Conservation (phyloP, 1,140 invertebrate species). For the Drosophila lowei region DNA sequence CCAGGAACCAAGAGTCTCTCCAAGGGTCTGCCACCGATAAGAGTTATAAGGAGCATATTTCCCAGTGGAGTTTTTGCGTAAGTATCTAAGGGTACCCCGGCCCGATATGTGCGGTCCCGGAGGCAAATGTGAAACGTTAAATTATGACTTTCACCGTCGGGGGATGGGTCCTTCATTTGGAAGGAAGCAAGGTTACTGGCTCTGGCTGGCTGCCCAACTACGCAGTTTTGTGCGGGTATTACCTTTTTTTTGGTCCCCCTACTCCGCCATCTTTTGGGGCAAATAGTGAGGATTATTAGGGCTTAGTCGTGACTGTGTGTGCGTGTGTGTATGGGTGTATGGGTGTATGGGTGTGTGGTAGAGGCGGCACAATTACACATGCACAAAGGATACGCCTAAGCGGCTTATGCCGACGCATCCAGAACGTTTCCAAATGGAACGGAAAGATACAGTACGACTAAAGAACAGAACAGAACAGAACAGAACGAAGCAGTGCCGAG, state of each 20-base stretch:
- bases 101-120: no score
- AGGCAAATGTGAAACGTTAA: no score
- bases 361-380: conserved; percentile 71
- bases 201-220: no score
- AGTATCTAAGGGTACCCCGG: no score
- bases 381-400: conserved; percentile 79
- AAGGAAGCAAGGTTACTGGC: neutral
- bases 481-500: no score
- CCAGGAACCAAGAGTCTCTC: no score
- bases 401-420: conserved; percentile 63
- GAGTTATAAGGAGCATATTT: no score
- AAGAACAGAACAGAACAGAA: conserved; percentile 1
- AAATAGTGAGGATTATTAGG: conserved; percentile 76
- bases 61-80: no score
- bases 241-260: conserved; percentile 10
- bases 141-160: no score
- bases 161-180: no score
- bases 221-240: conserved; percentile 11
- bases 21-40: no score
- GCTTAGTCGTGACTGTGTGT: conserved; percentile 52
- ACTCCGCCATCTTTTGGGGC: conserved; percentile 25
- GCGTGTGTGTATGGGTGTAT: conserved; percentile 22
- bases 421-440: conserved; percentile 50
- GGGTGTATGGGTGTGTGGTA: neutral
- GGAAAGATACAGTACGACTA: conserved; percentile 17